Evolutionary conservation across 2,888 invertebrate species (phyloP), one percentile per base, ranked within the genome.

Genomic region (Andrena flavipes): DNA sequence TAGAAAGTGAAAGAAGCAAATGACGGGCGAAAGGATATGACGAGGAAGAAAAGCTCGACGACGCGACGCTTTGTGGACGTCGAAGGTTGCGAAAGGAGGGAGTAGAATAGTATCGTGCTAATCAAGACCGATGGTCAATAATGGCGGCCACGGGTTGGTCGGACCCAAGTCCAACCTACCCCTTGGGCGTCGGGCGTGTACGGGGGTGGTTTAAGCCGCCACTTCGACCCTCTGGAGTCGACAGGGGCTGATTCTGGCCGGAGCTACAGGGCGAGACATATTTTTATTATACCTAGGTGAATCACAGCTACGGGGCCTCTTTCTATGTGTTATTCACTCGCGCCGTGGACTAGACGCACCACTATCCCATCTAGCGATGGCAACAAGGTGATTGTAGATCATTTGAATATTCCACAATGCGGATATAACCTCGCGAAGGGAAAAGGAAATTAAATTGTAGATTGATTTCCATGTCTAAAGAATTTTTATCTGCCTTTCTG

Each of bases 61-160:
- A 63, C 65, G 64, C 54, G 75, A 65, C 63, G 42, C 79, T 81
- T 20, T 30, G 59, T 51, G 73, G 51, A 80, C 63, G 68, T 65
- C 79, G 75, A 77, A 81, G 71, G 71, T 81, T 81, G 62, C 65
- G 81, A 35, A 73, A 84, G 74, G 63, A 72, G 48, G 60, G 33
- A 68, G 60, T 51, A 64, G 77, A 72, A 80, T 77, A 79, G 80
- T 81, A 87, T 85, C 83, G 82, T 68, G 77, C 83, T 90, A 90
- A 88, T 88, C 85, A 88, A 87, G 88, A 88, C 84, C 88, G 88
- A 88, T 88, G 87, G 88, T 89, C 90, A 91, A 91, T 90, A 89
- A 91, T 91, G 91, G 90, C 90, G 89, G 89, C 87, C 85, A 87
- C 83, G 87, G 86, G 85, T 76, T 81, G 87, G 86, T 86, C 86